These are phyloP conservation scores for Eupsittula cactorum DNA, from an alignment of 2,113 vertebrate species.

Conservation along the genomic window DNA sequence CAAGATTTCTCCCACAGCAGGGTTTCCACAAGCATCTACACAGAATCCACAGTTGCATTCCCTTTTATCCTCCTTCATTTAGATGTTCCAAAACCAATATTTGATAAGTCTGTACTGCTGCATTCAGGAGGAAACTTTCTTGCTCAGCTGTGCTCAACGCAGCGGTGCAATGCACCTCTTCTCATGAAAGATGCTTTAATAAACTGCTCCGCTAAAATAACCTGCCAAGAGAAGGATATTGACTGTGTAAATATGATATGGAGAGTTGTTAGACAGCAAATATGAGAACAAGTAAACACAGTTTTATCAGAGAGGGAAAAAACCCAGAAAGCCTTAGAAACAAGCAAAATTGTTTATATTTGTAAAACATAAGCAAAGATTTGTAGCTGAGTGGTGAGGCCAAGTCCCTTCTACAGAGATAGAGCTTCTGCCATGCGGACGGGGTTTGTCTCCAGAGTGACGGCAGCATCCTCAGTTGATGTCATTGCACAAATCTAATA, in stretches of 20 bases:
- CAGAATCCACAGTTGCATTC: accelerated
- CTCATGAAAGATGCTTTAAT: not conserved
- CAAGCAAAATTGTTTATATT: not conserved
- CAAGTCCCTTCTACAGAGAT: constrained; percentile 6
- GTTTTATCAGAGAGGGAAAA: not conserved
- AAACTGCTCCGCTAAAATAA: not conserved
- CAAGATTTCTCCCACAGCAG: not conserved
- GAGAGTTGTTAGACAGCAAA: not conserved
- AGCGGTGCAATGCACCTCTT: not conserved
- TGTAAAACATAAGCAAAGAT: not conserved
- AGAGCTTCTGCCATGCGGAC: constrained; percentile 30
- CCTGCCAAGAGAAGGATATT: not conserved
- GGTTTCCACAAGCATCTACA: not conserved
- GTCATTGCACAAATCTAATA: constrained; percentile 1
- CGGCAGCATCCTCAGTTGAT: constrained; percentile 55
- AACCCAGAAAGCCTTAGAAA: not conserved
- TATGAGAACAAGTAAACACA: not conserved
- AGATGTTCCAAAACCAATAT: not conserved
- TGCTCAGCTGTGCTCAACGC: not conserved
- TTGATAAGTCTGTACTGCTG: not conserved
- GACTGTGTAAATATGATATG: not conserved
- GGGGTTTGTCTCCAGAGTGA: constrained; percentile 18
- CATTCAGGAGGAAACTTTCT: not conserved
- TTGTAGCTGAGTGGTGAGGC: not conserved
- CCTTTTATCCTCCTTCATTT: not conserved